Conservation (phyloP, 1,140 invertebrate genomes). For the Streblospio benedicti region DNA sequence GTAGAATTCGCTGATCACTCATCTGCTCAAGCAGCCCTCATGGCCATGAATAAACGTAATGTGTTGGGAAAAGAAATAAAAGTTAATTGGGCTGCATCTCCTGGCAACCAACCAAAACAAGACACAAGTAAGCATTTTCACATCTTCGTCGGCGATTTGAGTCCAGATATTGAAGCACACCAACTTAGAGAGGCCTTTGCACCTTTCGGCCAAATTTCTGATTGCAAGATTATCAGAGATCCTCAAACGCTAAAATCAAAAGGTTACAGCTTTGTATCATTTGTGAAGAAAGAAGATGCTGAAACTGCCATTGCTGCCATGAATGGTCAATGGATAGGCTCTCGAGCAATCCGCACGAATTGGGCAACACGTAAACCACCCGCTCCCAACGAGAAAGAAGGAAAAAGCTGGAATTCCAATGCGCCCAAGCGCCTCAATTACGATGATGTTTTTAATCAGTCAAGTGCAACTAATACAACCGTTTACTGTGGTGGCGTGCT, state of each 20-base stretch:
- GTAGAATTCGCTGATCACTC: constrained; percentile 91
- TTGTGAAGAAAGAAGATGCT: constrained; percentile 96
- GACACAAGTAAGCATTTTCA: constrained; percentile 85
- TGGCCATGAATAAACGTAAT: constrained; percentile 92
- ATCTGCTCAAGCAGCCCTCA: constrained; percentile 83
- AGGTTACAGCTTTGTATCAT: constrained; percentile 99
- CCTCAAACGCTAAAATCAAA: constrained; percentile 97
- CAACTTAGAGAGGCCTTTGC: constrained; percentile 92
- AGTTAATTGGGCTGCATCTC: constrained; percentile 96
- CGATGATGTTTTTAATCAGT: constrained; percentile 11
- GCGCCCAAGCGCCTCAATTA: too few species aligned
- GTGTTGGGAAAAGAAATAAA: constrained; percentile 98
- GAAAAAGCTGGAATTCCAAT: background rate
- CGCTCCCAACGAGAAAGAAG: constrained; percentile 40
- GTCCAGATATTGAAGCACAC: constrained; percentile 96
- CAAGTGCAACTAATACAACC: constrained; percentile 5
- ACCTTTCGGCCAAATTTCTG: constrained; percentile 96
- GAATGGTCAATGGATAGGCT: constrained; percentile 98
- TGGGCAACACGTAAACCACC: constrained; percentile 95
- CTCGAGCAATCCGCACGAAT: constrained; percentile 93
- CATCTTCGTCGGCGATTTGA: constrained; percentile 98
- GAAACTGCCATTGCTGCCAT: constrained; percentile 94
- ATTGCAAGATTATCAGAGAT: constrained; percentile 96
- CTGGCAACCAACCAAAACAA: constrained; percentile 92
- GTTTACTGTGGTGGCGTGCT: constrained; percentile 8